A percentile compares a stretch with the other conserved stretches of the same genome.
Conservation (phyloP, 2,797 vertebrate species). For the Decapterus maruadsi region DNA sequence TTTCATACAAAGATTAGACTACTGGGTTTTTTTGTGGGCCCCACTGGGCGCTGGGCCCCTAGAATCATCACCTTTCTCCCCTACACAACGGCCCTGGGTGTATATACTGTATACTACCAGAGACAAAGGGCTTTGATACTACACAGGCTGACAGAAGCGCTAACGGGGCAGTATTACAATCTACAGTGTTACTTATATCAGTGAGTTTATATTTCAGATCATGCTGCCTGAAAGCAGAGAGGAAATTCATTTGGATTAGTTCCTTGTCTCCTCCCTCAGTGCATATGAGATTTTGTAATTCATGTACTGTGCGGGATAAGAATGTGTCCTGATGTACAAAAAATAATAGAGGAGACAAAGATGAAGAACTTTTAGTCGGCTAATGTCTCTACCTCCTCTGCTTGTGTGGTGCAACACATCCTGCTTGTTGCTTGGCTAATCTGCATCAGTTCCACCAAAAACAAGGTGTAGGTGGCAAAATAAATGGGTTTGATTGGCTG, state of each 20-base stretch:
- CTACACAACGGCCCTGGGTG: too few relatives aligned
- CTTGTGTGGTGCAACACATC: background rate
- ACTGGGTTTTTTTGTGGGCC: too few relatives aligned
- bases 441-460: background rate
- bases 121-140: too few relatives aligned
- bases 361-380: background rate
- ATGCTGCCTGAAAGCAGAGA: background rate
- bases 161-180: background rate
- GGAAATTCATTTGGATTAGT: background rate
- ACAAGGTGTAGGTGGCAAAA: background rate
- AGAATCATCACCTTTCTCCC: too few relatives aligned
- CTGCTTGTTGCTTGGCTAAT: background rate
- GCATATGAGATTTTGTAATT: background rate
- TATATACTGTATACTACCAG: too few relatives aligned
- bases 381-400: background rate
- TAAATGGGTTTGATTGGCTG: background rate
- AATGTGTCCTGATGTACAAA: background rate
- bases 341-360: background rate
- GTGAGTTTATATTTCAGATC: background rate
- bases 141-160: background rate
- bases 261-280: background rate
- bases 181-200: background rate
- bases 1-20: too few relatives aligned
- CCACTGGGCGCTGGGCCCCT: too few relatives aligned
- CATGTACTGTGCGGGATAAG: background rate